Conservation (phyloP, 1,140 invertebrate species). For the Mesaphorura yosii region DNA sequence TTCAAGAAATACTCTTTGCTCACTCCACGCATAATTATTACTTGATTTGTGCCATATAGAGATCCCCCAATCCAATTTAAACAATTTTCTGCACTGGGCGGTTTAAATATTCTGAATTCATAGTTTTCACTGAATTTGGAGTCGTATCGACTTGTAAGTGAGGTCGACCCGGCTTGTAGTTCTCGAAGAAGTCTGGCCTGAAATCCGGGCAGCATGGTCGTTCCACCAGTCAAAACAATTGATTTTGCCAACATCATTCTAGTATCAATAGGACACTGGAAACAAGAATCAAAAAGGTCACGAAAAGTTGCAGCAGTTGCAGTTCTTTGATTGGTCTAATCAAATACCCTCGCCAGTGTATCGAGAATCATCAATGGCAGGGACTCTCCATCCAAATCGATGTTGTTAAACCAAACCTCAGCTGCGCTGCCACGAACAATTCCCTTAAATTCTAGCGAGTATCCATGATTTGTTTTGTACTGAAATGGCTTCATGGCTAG, state of each 20-base stretch:
- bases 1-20: slow-evolving; percentile 62
- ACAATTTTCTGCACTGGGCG: slow-evolving; percentile 72
- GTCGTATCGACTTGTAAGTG: slow-evolving; percentile 49
- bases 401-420: slow-evolving; percentile 72
- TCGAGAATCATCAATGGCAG: slow-evolving; percentile 73
- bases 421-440: slow-evolving; percentile 59
- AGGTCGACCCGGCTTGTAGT: slow-evolving; percentile 54
- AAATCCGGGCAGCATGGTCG: slow-evolving; percentile 66
- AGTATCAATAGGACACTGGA: slow-evolving; percentile 63
- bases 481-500: slow-evolving; percentile 42
- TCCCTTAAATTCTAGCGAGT: slow-evolving; percentile 53
- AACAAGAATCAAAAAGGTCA: slow-evolving; percentile 3
- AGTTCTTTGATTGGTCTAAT: slow-evolving; percentile 9
- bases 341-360: slow-evolving; percentile 57
- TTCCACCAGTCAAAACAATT: slow-evolving; percentile 73
- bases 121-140: slow-evolving; percentile 39
- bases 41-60: slow-evolving; percentile 70
- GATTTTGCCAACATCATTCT: slow-evolving; percentile 61
- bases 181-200: slow-evolving; percentile 60
- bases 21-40: slow-evolving; percentile 55
- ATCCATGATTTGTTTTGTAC: slow-evolving; percentile 56
- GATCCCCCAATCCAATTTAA: slow-evolving; percentile 65
- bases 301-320: neutral
- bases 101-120: slow-evolving; percentile 31
- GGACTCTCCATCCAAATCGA: slow-evolving; percentile 63